These are phyloP conservation scores for Seriola dumerili DNA, from an alignment of 2,113 vertebrate species.

Conservation along the genomic window DNA sequence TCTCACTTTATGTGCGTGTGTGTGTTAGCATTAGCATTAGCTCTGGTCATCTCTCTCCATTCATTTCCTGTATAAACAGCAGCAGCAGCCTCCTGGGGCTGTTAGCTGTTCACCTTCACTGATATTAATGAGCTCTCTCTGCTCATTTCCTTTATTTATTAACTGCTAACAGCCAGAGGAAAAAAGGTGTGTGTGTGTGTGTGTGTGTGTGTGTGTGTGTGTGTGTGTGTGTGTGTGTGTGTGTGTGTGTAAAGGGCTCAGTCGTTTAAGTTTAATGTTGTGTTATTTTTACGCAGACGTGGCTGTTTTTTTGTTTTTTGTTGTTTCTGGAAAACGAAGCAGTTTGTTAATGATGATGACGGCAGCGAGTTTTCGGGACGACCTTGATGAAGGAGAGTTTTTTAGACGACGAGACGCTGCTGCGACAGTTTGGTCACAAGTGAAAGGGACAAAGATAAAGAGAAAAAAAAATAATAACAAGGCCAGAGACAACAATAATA, in stretches of 20 bases:
- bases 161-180: conserved; percentile 58
- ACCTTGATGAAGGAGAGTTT: conserved; percentile 53
- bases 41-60: conserved; percentile 13
- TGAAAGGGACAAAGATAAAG: neutral
- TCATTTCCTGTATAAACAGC: conserved; percentile 54
- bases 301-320: conserved; percentile 36
- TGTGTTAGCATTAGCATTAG: conserved; percentile 24
- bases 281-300: conserved; percentile 62
- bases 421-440: neutral
- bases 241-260: conserved; percentile 1
- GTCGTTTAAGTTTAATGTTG: conserved; percentile 62
- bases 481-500: neutral
- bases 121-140: conserved; percentile 71
- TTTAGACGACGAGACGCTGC: neutral
- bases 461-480: neutral
- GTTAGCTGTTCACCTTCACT: conserved; percentile 68
- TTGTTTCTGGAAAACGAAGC: conserved; percentile 53
- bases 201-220: conserved; percentile 12
- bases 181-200: neutral
- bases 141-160: conserved; percentile 71
- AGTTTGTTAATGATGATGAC: conserved; percentile 64
- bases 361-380: conserved; percentile 53
- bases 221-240: conserved; percentile 19
- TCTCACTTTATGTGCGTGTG: too few species aligned
- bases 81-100: conserved; percentile 58